A percentile compares a stretch with the other conserved stretches of the same genome.
These are phyloP conservation scores for Netta rufina DNA, from an alignment of 2,797 vertebrate genomes.

Conservation along the genomic window DNA sequence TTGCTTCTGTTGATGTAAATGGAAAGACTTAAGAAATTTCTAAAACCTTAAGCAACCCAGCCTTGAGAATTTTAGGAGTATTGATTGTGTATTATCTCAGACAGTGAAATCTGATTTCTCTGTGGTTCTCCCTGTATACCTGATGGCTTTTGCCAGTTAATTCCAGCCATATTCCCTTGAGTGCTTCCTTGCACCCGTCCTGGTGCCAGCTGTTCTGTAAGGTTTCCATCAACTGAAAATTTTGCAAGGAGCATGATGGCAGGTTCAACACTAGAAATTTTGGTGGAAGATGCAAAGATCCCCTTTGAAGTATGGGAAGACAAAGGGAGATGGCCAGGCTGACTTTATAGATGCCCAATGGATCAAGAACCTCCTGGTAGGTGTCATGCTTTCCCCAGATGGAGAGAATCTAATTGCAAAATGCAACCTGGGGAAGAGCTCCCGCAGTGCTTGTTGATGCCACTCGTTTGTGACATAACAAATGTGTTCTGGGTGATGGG, in stretches of 20 bases:
- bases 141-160: neutral
- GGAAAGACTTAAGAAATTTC: neutral
- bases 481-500: neutral
- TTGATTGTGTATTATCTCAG: neutral
- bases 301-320: neutral
- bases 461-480: neutral
- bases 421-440: neutral
- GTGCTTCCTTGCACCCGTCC: neutral
- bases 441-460: neutral
- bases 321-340: neutral
- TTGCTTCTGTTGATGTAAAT: neutral
- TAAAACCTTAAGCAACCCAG: neutral
- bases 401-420: neutral
- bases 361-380: neutral
- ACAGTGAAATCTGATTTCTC: neutral
- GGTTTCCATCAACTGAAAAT: neutral
- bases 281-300: neutral
- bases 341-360: neutral
- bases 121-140: neutral
- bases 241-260: neutral
- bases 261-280: neutral
- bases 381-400: accelerated
- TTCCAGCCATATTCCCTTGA: neutral
- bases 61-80: neutral
- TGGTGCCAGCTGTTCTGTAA: neutral